phyloP scores from a whole-genome alignment of 1,140 invertebrate species.

The Drosophila sp. region DNA sequence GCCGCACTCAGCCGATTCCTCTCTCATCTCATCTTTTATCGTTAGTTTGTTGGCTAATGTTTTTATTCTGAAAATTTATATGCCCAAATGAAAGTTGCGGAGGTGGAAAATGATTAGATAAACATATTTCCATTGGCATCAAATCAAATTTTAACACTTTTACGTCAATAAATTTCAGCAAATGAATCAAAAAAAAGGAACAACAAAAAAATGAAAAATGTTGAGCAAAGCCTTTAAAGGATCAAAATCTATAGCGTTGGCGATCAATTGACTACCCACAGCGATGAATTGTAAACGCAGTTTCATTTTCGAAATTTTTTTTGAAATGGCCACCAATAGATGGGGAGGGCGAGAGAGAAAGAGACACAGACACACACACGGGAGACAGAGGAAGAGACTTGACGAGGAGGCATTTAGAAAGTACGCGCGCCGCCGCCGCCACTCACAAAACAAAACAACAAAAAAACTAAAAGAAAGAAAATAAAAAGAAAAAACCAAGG shows the following conservation, averaged over 20 bases:
- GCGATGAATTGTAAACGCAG: conserved; percentile 59
- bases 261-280: conserved; percentile 43
- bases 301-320: conserved; percentile 37
- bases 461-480: conserved; percentile 20
- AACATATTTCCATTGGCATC: conserved; percentile 61
- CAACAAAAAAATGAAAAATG: conserved; percentile 32
- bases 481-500: conserved; percentile 35
- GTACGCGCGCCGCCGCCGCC: conserved; percentile 53
- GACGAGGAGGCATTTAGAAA: conserved; percentile 73
- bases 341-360: conserved; percentile 40
- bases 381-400: conserved; percentile 22
- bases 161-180: conserved; percentile 46
- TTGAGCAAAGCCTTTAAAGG: conserved; percentile 68
- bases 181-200: too few species aligned
- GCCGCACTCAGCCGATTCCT: not conserved
- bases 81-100: conserved; percentile 56
- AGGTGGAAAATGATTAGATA: conserved; percentile 27
- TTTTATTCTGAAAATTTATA: conserved; percentile 57
- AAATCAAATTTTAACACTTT: conserved; percentile 75
- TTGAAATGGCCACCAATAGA: conserved; percentile 63
- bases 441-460: conserved; percentile 32
- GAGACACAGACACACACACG: conserved; percentile 9
- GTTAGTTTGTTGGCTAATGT: conserved; percentile 41
- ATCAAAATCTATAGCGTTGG: conserved; percentile 32
- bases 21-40: not conserved